Base-by-base conservation (phyloP, 2,888 invertebrate species). In the Dryomyza anilis region DNA sequence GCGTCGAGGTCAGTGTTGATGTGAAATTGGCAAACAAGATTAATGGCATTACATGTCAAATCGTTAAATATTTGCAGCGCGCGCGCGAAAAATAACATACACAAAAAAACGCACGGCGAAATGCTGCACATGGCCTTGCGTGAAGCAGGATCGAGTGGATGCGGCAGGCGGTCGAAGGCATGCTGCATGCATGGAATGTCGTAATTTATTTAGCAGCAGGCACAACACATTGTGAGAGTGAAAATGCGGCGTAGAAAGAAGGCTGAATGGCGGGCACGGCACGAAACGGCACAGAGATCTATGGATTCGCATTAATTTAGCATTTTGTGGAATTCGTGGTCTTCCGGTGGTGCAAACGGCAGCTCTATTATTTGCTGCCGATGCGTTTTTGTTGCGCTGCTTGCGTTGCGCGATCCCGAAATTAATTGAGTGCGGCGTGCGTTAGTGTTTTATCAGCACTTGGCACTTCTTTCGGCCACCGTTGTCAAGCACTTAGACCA, bases 301-400 rank as follows among this genome's bases (percentile, higher is more conserved):
- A 66, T 69, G 70, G 69, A 70, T 68, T 69, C 70, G 68, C 70
- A 71, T 72, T 72, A 70, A 71, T 69, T 70, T 71, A 68, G 69
- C 70, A 66, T 71, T 67, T 68, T 69, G 69, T 69, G 71, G 73
- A 73, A 73, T 73, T 71, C 70, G 67, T 63, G 71, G 70, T 69
- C 70, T 72, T 72, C 72, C 72, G 72, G 71, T 70, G 64, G 58
- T 39, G 60, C 52, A 25, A 39, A 50, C 29, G 23, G 23, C 59
- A 16, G 55, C 48, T 53, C 48, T 45, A 45, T 50, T 63, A 30
- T 43, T 36, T 29, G 39, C 45, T 33, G 29, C 6, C 14, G 50
- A 33, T 39, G 25, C 46, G 56, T 45, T 59, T 63, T 60, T 57
- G 60, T 58, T n/a, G n/a, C n/a, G n/a, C n/a, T 29, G 39, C 45